Percentiles rank a stretch among this genome's conserved stretches.
These are phyloP conservation scores for Drosophila littoralis DNA, from an alignment of 1,140 invertebrate species.

Conservation along the genomic window DNA sequence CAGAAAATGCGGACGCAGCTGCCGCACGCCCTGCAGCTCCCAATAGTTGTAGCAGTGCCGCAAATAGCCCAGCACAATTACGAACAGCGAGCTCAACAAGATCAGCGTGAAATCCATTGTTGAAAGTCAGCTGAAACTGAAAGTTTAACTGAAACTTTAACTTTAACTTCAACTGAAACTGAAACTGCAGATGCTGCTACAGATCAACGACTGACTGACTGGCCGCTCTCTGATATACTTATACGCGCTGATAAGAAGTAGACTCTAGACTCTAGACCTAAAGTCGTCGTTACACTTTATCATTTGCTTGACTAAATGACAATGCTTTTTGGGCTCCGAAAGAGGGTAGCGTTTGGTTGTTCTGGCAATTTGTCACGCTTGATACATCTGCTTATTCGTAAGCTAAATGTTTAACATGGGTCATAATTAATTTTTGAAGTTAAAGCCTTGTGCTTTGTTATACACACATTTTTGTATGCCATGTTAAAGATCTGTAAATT, in stretches of 20 bases:
- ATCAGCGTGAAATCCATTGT: slow-evolving; percentile 25
- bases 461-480: too few species aligned
- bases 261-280: neutral
- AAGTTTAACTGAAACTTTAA: neutral
- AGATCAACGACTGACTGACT: neutral
- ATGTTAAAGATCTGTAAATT: too few species aligned
- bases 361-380: too few species aligned
- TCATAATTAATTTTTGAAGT: too few species aligned
- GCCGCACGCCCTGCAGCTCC: slow-evolving; percentile 34
- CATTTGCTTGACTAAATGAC: slow-evolving; percentile 4
- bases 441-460: too few species aligned
- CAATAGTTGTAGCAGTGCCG: slow-evolving; percentile 39
- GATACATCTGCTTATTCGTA: too few species aligned
- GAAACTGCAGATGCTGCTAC: neutral
- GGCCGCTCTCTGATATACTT: neutral
- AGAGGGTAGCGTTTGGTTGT: too few species aligned
- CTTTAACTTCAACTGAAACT: neutral
- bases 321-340: neutral
- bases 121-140: neutral
- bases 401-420: too few species aligned
- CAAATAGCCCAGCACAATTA: slow-evolving; percentile 32
- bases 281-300: neutral
- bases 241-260: slow-evolving; percentile 17
- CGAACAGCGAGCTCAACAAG: slow-evolving; percentile 10
- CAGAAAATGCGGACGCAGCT: slow-evolving; percentile 42